Conservation (phyloP, 1,140 invertebrate species). For the Drosophila paulistorum region DNA sequence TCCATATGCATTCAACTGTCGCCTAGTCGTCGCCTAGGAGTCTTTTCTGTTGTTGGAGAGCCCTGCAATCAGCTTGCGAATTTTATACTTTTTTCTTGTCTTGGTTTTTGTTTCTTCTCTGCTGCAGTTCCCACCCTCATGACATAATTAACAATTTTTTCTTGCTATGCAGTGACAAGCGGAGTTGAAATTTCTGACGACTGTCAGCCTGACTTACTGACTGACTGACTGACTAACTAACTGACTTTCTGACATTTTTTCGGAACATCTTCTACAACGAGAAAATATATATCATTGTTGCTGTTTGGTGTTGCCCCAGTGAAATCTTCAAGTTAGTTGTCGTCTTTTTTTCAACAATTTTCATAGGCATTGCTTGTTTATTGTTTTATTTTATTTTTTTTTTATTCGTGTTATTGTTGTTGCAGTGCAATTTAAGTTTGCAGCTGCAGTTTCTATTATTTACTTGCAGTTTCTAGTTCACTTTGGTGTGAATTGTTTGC, state of each 20-base stretch:
- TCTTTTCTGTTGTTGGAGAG: neutral
- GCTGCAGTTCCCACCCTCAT: slow-evolving; percentile 77
- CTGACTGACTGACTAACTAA: slow-evolving; percentile 13
- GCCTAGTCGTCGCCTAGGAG: neutral
- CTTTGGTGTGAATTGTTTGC: slow-evolving; percentile 55
- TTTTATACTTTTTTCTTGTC: slow-evolving; percentile 38
- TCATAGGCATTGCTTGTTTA: slow-evolving; percentile 64
- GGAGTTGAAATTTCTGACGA: slow-evolving; percentile 17
- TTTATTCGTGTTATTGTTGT: slow-evolving; percentile 26
- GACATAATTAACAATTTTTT: slow-evolving; percentile 80
- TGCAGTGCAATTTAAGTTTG: slow-evolving; percentile 48
- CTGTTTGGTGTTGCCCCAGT: slow-evolving; percentile 48
- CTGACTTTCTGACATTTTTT: slow-evolving; percentile 66
- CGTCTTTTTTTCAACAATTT: slow-evolving; percentile 31
- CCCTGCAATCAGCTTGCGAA: slow-evolving; percentile 66
- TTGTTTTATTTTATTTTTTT: slow-evolving; percentile 63
- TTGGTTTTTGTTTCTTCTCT: slow-evolving; percentile 30
- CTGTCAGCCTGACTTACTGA: slow-evolving; percentile 8
- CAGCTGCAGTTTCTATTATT: slow-evolving; percentile 71
- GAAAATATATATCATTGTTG: slow-evolving; percentile 75
- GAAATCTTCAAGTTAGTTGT: slow-evolving; percentile 54
- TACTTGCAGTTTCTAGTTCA: slow-evolving; percentile 76
- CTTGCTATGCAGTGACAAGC: slow-evolving; percentile 52
- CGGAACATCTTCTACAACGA: slow-evolving; percentile 65
- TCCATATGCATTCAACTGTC: slow-evolving; percentile 69